Evolutionary conservation across 2,797 vertebrate genomes (phyloP), one percentile per base, ranked within the genome.

Genomic region (Alauda arvensis): DNA sequence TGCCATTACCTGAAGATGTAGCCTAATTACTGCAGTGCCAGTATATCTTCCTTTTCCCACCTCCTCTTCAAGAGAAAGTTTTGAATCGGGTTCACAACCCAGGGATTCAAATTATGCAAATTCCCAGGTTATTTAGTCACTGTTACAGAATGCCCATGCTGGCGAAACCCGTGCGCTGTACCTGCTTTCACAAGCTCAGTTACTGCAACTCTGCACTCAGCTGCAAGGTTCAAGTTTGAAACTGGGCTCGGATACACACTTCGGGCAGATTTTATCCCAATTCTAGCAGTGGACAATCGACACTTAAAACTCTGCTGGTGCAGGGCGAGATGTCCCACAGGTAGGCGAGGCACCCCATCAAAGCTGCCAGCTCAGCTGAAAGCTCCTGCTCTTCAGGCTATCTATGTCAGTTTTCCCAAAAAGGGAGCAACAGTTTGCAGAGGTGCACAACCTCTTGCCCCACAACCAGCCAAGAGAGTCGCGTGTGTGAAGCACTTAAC

Each of bases 401-500:
- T 29, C n/a, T 29, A 29, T 12, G 39, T 37, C 0, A 0, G 14
- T 33, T 78, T 77, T 33, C 37, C 59, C 23, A 16, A 26, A 81
- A 69, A 56, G 7, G 28, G 11, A 75, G 40, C 3, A 16, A 43
- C 25, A 55, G 37, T 46, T 71, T 20, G 7, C 52, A 83, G 51
- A 45, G 14, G 11, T 21, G 25, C 23, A 51, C 7, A 1, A 18
- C 31, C 29, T 45, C 52, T 33, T 1, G 1, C 34, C 19, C 42
- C 20, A 60, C 11, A 78, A 23, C 25, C 65, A 77, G 46, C 8
- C 51, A 65, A 56, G 52, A 51, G 8, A 33, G 6, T 12, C 12
- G 7, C 0, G 0, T 18, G 26, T 23, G 7, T 0, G 0, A 72
- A 55, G 33, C 10, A 1, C 20, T 70, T 43, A 61, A 61, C 18